Base-by-base conservation (phyloP, 2,888 invertebrate genomes). In the Pedicia rivosa region DNA sequence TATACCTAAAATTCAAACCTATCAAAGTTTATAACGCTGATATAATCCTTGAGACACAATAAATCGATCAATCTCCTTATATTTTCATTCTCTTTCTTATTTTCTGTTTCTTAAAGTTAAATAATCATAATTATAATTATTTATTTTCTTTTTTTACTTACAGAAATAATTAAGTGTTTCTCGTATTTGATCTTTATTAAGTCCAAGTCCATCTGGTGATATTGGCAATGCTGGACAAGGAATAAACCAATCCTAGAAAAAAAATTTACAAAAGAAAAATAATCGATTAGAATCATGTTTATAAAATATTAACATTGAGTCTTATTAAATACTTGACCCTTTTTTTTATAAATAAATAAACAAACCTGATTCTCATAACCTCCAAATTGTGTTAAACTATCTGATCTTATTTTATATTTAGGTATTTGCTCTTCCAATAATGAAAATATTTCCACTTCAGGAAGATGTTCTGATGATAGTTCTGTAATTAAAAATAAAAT, bases 151-250 rank as follows among this genome's bases (percentile, higher is more conserved):
- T n/a, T n/a, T n/a, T 22, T 65, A 87, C 91, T 88, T 65, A 94
- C 92, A 80, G 67, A 94, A 94, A 69, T 94, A 94, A 70, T 92
- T 91, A 52, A 94, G 78, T 39, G 91, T 90, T 67, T 92, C 91
- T 63, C 88, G 80, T 65, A 90, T 87, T 68, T 91, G 88, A 62
- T 91, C 91, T 68, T 86, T 83, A 39, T 88, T 86, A 46, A 94
- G 68, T 52, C 79, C 81, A 50, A 81, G 68, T 52, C 83, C 82
- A 47, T 71, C 71, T 54, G 78, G 70, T 47, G 73, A 70, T 48
- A 78, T 65, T 47, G 76, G 74, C 46, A 91, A 66, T 43, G 86
- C 83, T 44, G 91, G 90, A 43, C 84, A 76, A 38, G 90, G 88
- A 51, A 92, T 82, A 62, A 77, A 88, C 88, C 88, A 91, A 66